Conservation (phyloP, 1,140 invertebrate species). For the Aphelenchoides besseyi region DNA sequence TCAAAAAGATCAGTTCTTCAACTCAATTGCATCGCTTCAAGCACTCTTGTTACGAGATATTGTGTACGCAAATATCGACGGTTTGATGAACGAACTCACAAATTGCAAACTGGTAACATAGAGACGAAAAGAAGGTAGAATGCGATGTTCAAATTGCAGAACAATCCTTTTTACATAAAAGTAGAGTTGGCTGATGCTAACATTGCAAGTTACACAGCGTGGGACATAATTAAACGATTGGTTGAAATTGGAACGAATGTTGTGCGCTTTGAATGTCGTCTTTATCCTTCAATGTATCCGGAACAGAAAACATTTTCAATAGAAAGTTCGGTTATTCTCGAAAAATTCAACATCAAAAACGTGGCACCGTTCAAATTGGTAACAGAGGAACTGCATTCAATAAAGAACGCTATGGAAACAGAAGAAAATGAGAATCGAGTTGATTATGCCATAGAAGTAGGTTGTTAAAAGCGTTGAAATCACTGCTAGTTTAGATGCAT, state of each 20-base stretch:
- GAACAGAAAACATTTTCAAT: slow-evolving; percentile 30
- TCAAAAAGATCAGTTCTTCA: slow-evolving; percentile 29
- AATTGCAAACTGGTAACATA: slow-evolving; percentile 41
- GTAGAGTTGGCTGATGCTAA: slow-evolving; percentile 13
- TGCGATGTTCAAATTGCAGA: slow-evolving; percentile 2
- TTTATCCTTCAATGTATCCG: slow-evolving; percentile 32
- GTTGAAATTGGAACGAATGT: slow-evolving; percentile 29
- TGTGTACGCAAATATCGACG: slow-evolving; percentile 34
- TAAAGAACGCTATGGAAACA: neutral
- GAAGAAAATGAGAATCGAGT: neutral
- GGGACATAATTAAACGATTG: slow-evolving; percentile 30
- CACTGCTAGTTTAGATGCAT: neutral
- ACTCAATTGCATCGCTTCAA: slow-evolving; percentile 40
- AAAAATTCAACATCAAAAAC: slow-evolving; percentile 24
- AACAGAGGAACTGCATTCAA: neutral
- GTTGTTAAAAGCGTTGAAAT: neutral
- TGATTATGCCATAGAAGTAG: neutral
- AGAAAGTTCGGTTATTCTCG: slow-evolving; percentile 27
- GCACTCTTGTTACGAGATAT: slow-evolving; percentile 25
- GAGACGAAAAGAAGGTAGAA: neutral
- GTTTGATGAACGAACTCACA: slow-evolving; percentile 39
- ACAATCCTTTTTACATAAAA: slow-evolving; percentile 34
- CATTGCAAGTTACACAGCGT: slow-evolving; percentile 25
- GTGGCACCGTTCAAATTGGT: slow-evolving; percentile 23
- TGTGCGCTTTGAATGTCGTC: slow-evolving; percentile 29